phyloP scores from a whole-genome alignment of 2,113 vertebrate species.

The Channa argus region DNA sequence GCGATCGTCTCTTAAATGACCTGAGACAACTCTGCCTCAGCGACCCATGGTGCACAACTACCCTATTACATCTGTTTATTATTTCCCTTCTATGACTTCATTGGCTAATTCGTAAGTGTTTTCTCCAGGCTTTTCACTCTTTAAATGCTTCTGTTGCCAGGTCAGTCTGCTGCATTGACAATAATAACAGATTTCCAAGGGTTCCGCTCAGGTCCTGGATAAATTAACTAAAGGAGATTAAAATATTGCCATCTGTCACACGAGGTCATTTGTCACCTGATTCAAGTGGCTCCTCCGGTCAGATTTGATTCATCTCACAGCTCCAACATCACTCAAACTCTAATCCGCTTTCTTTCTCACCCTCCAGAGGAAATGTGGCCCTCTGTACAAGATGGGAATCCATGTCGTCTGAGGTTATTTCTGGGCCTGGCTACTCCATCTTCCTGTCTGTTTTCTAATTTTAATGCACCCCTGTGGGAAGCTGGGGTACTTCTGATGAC shows the following conservation, averaged over 20 bases:
- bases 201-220: constrained; percentile 18
- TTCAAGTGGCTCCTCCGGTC: constrained; percentile 57
- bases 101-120: constrained; percentile 10
- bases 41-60: constrained; percentile 45
- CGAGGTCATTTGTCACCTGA: constrained; percentile 65
- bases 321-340: constrained; percentile 69
- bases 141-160: constrained; percentile 29
- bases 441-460: constrained; percentile 73
- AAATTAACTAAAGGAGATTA: constrained; percentile 69
- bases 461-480: constrained; percentile 66
- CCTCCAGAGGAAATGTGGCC: constrained; percentile 54
- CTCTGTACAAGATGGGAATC: constrained; percentile 63
- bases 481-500: constrained; percentile 51
- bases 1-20: constrained; percentile 52
- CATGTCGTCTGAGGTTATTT: constrained; percentile 72
- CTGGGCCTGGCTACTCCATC: constrained; percentile 59
- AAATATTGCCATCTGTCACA: constrained; percentile 62
- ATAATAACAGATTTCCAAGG: constrained; percentile 40
- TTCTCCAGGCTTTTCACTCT: constrained; percentile 11
- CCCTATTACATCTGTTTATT: constrained; percentile 40
- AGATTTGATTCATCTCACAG: constrained; percentile 74
- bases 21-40: constrained; percentile 45
- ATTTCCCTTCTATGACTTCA: constrained; percentile 23
- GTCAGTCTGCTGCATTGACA: constrained; percentile 10
- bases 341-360: constrained; percentile 48